Evolutionary conservation across 2,888 invertebrate species (phyloP).

Genomic region (Disparrhopalites patrizii): DNA sequence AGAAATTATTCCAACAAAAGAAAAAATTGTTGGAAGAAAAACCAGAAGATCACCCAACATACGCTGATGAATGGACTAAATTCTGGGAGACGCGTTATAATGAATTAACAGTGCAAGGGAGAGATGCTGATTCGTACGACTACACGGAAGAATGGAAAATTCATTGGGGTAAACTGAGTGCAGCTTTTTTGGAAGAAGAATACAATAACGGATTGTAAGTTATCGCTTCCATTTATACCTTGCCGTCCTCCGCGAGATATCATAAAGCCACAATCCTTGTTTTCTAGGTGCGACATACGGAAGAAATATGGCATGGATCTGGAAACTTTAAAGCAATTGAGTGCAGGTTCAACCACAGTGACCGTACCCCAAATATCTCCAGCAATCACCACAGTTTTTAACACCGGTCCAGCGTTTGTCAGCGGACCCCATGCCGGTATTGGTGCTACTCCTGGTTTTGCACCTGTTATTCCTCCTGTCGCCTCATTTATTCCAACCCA

Average conservation of each 20-base stretch:
- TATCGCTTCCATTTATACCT: not conserved
- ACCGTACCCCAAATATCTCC: slow-evolving; percentile 6
- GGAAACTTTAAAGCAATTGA: slow-evolving; percentile 32
- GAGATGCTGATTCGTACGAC: slow-evolving; percentile 40
- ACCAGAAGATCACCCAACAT: slow-evolving; percentile 45
- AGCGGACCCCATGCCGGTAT: not conserved
- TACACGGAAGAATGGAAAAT: slow-evolving; percentile 45
- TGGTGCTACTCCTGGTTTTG: not conserved
- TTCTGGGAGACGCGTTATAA: slow-evolving; percentile 46
- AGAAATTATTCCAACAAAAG: slow-evolving; percentile 7
- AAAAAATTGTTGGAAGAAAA: slow-evolving; percentile 18
- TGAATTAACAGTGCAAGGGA: slow-evolving; percentile 38
- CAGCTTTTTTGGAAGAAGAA: slow-evolving; percentile 34
- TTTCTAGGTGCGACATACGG: slow-evolving; percentile 36
- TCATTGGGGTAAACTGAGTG: slow-evolving; percentile 37
- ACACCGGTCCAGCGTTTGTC: no score
- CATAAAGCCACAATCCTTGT: not conserved
- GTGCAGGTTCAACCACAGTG: slow-evolving; percentile 1
- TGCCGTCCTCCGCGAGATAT: not conserved
- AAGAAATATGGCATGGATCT: slow-evolving; percentile 40
- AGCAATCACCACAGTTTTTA: not conserved
- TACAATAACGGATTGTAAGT: slow-evolving; percentile 39
- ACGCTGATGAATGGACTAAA: slow-evolving; percentile 41
- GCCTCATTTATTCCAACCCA: not conserved
- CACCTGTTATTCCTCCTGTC: not conserved